Evolutionary conservation across 2,113 vertebrate species (phyloP).

Genomic region (Willisornis vidua): DNA sequence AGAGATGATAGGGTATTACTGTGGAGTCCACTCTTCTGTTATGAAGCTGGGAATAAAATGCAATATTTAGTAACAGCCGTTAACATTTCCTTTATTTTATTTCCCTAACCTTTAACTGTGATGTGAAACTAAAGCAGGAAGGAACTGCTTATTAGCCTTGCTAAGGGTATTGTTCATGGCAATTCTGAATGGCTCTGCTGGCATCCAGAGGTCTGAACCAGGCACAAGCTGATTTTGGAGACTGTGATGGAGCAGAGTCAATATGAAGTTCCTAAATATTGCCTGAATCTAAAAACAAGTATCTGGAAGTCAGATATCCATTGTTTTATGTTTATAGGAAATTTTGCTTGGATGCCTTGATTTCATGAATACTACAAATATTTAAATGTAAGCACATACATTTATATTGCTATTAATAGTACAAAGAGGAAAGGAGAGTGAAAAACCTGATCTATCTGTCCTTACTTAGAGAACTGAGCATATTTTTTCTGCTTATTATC

Average conservation of each 20-base stretch:
- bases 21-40: neutral
- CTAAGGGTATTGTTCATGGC: neutral
- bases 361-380: neutral
- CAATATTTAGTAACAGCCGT: neutral
- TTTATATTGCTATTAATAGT: neutral
- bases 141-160: neutral
- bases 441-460: neutral
- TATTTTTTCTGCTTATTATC: neutral
- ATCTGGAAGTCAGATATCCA: neutral
- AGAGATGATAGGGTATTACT: neutral
- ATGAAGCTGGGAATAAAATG: neutral
- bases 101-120: neutral
- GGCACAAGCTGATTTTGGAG: neutral
- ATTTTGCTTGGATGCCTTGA: neutral
- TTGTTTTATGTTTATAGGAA: neutral
- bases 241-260: neutral
- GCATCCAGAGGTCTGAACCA: conserved; percentile 13
- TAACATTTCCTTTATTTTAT: neutral
- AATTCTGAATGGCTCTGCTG: conserved; percentile 4
- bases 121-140: neutral
- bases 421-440: neutral
- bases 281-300: neutral
- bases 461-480: neutral
- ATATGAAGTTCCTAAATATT: neutral
- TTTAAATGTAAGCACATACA: neutral